phyloP scores from a whole-genome alignment of 2,797 vertebrate species.

The Rousettus madagascariensis region DNA sequence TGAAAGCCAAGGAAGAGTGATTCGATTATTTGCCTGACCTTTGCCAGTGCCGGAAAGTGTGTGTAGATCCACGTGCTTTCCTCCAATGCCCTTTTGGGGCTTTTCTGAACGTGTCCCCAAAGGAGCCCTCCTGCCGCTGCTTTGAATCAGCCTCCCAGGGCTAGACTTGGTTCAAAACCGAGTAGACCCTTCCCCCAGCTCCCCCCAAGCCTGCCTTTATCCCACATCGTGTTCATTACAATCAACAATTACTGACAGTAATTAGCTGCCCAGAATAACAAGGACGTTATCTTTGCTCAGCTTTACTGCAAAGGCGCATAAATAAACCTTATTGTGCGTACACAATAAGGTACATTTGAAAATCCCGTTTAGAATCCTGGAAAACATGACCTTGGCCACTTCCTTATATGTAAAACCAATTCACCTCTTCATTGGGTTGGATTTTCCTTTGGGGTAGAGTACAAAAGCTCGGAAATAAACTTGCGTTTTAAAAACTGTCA shows the following conservation, averaged over 20 bases:
- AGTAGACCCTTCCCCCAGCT: not conserved
- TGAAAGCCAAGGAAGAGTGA: slow-evolving; percentile 23
- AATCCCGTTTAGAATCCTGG: not conserved
- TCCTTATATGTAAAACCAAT: not conserved
- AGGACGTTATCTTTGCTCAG: slow-evolving; percentile 48
- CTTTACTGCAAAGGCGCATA: not conserved
- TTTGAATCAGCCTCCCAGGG: not conserved
- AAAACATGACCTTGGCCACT: not conserved
- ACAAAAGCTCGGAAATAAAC: not conserved
- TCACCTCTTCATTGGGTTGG: not conserved
- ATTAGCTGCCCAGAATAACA: slow-evolving; percentile 68
- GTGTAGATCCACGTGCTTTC: not conserved
- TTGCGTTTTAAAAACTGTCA: slow-evolving; percentile 23
- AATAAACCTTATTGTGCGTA: not conserved
- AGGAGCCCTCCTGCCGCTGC: not conserved
- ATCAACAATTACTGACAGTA: slow-evolving; percentile 63
- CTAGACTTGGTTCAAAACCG: not conserved
- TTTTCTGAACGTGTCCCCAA: not conserved
- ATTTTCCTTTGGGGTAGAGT: slow-evolving; percentile 28
- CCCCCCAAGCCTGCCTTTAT: slow-evolving; percentile 15
- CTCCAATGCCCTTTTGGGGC: not conserved
- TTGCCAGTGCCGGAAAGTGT: not conserved
- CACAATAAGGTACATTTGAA: slow-evolving; percentile 3
- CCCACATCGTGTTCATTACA: not conserved
- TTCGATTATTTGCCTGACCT: slow-evolving; percentile 53